Percentiles rank a stretch among this genome's conserved stretches.
phyloP scores from a whole-genome alignment of 1,140 invertebrate species.

The Zaprionus ornatus region DNA sequence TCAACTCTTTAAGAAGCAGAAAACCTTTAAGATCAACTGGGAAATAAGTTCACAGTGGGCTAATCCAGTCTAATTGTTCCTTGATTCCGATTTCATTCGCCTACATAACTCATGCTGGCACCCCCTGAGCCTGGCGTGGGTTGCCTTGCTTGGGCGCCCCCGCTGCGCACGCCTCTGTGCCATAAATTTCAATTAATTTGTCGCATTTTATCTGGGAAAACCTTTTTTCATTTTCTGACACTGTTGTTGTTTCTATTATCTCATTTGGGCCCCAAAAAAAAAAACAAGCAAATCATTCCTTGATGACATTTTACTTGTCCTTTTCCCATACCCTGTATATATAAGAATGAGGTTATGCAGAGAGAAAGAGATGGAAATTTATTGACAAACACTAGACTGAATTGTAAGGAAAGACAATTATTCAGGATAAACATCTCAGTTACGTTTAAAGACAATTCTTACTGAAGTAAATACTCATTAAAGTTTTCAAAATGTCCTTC shows the following conservation, averaged over 20 bases:
- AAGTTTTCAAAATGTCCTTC: constrained; percentile 16
- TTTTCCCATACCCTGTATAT: constrained; percentile 27
- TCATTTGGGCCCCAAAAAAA: constrained; percentile 7
- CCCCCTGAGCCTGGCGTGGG: neutral
- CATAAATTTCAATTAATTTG: constrained; percentile 80
- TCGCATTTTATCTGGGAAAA: constrained; percentile 63
- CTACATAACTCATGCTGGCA: constrained; percentile 30
- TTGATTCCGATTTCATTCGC: constrained; percentile 47
- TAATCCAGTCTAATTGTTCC: constrained; percentile 71
- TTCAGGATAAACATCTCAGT: too few relatives aligned
- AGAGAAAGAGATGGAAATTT: too few relatives aligned
- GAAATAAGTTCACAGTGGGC: constrained; percentile 14
- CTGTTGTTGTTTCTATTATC: constrained; percentile 48
- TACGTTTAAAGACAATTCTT: too few relatives aligned
- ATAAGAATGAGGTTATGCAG: too few relatives aligned
- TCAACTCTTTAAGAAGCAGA: neutral
- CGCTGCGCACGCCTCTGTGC: constrained; percentile 52
- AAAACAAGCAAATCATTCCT: constrained; percentile 68
- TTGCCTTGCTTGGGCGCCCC: neutral
- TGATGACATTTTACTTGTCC: constrained; percentile 70
- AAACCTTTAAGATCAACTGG: constrained; percentile 9
- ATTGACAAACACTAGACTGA: too few relatives aligned
- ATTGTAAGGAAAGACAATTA: too few relatives aligned
- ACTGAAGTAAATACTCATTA: too few relatives aligned
- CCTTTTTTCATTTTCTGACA: constrained; percentile 45